Evolutionary conservation across 2,888 invertebrate genomes (phyloP).

Genomic region (Parascotia fuliginaria): DNA sequence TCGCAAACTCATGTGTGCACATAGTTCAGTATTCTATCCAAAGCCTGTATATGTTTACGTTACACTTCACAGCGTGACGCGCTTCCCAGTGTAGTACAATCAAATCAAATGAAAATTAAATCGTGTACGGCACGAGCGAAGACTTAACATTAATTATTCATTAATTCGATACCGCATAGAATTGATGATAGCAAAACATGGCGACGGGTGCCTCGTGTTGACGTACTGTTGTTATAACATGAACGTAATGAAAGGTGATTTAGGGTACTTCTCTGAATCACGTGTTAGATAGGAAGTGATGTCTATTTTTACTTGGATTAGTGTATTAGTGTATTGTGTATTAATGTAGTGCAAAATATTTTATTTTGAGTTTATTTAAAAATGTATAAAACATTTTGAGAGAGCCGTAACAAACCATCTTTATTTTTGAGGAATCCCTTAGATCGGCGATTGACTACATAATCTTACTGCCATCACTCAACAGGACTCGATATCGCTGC

Average conservation of each 20-base stretch:
- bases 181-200: conserved; percentile 64
- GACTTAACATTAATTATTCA: conserved; percentile 68
- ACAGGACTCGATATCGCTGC: too few relatives aligned
- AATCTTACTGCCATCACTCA: too few relatives aligned
- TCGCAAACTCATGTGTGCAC: conserved; percentile 4
- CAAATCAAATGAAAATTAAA: conserved; percentile 70
- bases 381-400: too few relatives aligned
- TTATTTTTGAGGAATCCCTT: too few relatives aligned
- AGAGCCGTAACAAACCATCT: too few relatives aligned
- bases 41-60: conserved; percentile 47
- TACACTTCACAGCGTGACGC: conserved; percentile 47
- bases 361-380: too few relatives aligned
- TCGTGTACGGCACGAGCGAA: conserved; percentile 58
- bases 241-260: neutral
- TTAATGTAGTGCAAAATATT: too few relatives aligned
- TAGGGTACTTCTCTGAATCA: too few relatives aligned
- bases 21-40: conserved; percentile 15
- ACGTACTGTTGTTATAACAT: conserved; percentile 30
- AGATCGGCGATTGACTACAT: too few relatives aligned
- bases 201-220: conserved; percentile 44
- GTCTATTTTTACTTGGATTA: too few relatives aligned
- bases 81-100: conserved; percentile 45
- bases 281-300: too few relatives aligned
- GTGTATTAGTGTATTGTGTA: too few relatives aligned
- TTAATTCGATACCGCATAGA: conserved; percentile 55